These are phyloP conservation scores for Petrocephalus zakoni DNA, from an alignment of 2,113 vertebrate genomes.

Conservation along the genomic window DNA sequence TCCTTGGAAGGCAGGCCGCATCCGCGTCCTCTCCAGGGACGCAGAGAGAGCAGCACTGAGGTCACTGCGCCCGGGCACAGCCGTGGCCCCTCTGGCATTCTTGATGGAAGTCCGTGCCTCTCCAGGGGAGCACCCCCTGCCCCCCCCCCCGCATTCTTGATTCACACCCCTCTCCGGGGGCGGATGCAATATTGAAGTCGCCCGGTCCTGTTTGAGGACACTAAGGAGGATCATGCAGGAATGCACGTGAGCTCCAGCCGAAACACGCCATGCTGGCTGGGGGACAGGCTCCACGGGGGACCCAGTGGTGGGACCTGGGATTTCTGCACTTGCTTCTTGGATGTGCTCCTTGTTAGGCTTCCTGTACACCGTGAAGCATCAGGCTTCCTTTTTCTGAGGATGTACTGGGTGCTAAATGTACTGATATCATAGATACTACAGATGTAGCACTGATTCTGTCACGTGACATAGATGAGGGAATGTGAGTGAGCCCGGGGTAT, in stretches of 20 bases:
- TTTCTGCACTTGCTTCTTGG: neutral
- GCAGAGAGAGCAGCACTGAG: neutral
- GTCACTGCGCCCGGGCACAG: conserved; percentile 32
- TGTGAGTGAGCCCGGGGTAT: neutral
- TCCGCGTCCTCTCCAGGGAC: neutral
- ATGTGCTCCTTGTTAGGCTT: neutral
- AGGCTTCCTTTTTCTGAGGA: neutral
- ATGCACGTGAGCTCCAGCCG: conserved; percentile 45
- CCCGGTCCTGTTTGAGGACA: conserved; percentile 52
- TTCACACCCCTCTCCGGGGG: conserved; percentile 22
- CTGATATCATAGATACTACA: neutral
- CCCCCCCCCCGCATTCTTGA: conserved; percentile 4
- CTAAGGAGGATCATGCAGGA: conserved; percentile 53
- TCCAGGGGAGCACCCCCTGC: conserved; percentile 6
- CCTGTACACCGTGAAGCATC: neutral
- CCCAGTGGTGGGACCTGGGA: neutral
- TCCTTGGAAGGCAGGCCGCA: neutral
- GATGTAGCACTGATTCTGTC: neutral
- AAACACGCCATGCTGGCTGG: neutral
- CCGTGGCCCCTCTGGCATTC: conserved; percentile 27
- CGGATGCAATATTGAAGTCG: conserved; percentile 38
- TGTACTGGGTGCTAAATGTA: neutral
- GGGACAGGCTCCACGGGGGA: neutral
- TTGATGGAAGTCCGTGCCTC: conserved; percentile 17
- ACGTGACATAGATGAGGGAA: neutral